These are phyloP conservation scores for Sesamia inferens DNA, from an alignment of 2,888 invertebrate species.

Conservation along the genomic window DNA sequence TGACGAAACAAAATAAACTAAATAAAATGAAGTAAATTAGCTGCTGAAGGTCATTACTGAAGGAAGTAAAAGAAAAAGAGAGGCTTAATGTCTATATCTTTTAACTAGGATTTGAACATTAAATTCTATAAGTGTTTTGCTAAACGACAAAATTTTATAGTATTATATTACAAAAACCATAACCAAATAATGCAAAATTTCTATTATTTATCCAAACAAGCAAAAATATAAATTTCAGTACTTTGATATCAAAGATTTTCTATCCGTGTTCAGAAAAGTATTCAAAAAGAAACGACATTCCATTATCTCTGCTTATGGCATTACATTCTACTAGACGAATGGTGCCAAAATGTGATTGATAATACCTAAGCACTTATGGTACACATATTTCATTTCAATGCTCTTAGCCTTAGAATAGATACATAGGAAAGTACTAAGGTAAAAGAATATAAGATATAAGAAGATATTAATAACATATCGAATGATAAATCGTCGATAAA, in stretches of 20 bases:
- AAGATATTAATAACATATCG: constrained; percentile 4
- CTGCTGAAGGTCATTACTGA: not conserved
- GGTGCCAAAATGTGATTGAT: constrained; percentile 57
- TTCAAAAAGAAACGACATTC: constrained; percentile 28
- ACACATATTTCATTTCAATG: not conserved
- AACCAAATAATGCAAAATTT: too few relatives aligned
- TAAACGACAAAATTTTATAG: not conserved
- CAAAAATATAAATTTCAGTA: constrained; percentile 17
- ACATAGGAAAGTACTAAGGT: not conserved
- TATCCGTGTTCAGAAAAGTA: too few relatives aligned
- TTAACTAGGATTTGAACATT: not conserved
- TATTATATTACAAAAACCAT: too few relatives aligned
- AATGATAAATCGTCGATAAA: not conserved
- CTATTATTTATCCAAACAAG: not conserved
- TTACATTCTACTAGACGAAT: constrained; percentile 33
- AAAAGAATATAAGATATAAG: not conserved
- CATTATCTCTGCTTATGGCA: constrained; percentile 39
- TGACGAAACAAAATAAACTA: not conserved
- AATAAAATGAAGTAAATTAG: too few relatives aligned
- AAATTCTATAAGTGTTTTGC: not conserved
- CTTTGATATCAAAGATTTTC: constrained; percentile 6
- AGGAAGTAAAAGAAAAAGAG: not conserved
- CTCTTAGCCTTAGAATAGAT: constrained; percentile 2
- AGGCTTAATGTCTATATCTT: too few relatives aligned
- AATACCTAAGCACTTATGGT: constrained; percentile 22